Conservation (phyloP, 2,888 invertebrate species). For the Syrista parreyssii region DNA sequence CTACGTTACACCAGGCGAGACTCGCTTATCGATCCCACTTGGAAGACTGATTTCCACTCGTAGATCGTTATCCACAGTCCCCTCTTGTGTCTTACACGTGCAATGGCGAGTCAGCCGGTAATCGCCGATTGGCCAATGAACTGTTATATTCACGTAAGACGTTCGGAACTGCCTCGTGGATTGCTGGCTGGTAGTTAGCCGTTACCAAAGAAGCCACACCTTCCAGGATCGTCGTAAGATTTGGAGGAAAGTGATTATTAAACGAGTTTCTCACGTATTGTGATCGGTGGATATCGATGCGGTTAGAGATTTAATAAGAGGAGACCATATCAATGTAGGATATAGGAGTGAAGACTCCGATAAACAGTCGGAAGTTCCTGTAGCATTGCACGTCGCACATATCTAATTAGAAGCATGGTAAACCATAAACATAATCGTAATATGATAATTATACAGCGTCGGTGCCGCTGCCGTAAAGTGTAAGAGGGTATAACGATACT, state of each 20-base stretch:
- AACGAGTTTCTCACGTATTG: neutral
- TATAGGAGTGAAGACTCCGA: neutral
- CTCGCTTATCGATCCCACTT: neutral
- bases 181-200: neutral
- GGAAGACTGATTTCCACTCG: neutral
- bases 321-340: neutral
- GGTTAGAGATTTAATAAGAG: neutral
- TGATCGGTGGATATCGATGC: neutral
- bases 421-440: slow-evolving; percentile 53
- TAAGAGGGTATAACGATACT: neutral
- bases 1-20: neutral
- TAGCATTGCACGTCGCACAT: slow-evolving; percentile 13
- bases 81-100: neutral
- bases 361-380: neutral
- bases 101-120: neutral
- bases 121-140: neutral
- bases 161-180: neutral
- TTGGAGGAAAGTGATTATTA: neutral
- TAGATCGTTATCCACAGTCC: neutral
- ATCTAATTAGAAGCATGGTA: slow-evolving; percentile 49
- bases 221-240: neutral
- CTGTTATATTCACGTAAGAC: neutral
- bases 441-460: slow-evolving; percentile 51
- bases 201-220: neutral
- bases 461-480: slow-evolving; percentile 27